Conservation (phyloP, 2,797 vertebrate genomes). For the Iguana delicatissima region DNA sequence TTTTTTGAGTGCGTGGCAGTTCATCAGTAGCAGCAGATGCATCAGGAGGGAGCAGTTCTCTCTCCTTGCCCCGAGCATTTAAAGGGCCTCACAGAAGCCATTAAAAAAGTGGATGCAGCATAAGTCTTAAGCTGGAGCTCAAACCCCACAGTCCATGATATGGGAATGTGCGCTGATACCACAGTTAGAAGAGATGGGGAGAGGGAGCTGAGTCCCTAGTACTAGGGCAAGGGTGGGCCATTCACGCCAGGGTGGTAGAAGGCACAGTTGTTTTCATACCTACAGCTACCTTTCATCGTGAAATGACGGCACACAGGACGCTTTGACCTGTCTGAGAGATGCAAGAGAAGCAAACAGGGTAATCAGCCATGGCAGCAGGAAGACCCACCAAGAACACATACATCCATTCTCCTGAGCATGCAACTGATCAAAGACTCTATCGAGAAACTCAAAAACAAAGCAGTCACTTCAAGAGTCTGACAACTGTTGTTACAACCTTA, state of each 20-base stretch:
- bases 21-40: constrained; percentile 67
- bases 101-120: constrained; percentile 61
- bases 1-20: constrained; percentile 22
- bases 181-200: constrained; percentile 16
- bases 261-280: constrained; percentile 94
- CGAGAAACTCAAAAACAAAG: neutral
- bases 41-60: constrained; percentile 34
- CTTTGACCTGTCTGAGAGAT: constrained; percentile 89
- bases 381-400: neutral
- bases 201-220: neutral
- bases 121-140: constrained; percentile 38
- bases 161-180: constrained; percentile 44
- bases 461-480: too few relatives aligned
- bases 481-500: too few relatives aligned
- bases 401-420: too few relatives aligned
- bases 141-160: constrained; percentile 53
- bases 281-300: constrained; percentile 96
- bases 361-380: neutral
- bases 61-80: constrained; percentile 16
- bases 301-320: constrained; percentile 94
- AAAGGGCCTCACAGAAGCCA: constrained; percentile 81
- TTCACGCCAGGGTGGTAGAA: constrained; percentile 96
- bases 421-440: too few relatives aligned
- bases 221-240: constrained; percentile 87
- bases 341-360: neutral